phyloP scores from a whole-genome alignment of 2,888 invertebrate species.

The Eupithecia inturbata region DNA sequence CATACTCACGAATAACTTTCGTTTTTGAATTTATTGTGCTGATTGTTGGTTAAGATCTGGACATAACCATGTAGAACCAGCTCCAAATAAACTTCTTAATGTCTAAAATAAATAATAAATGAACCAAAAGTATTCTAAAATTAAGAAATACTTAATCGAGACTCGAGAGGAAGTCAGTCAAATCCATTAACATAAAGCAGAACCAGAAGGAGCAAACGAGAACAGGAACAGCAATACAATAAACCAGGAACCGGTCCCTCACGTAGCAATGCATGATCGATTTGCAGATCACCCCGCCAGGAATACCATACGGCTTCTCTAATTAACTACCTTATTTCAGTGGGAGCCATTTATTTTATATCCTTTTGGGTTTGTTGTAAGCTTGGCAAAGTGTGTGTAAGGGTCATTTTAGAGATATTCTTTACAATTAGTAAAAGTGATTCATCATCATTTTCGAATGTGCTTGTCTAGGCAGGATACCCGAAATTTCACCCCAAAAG shows the following conservation, averaged over 20 bases:
- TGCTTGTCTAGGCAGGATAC: background rate
- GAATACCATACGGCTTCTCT: conserved; percentile 56
- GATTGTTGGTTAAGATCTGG: no score
- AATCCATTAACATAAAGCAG: background rate
- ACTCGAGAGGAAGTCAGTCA: no score
- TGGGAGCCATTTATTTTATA: conserved; percentile 13
- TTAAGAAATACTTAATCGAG: no score
- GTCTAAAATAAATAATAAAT: no score
- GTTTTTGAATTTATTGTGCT: no score
- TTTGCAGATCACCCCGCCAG: conserved; percentile 65
- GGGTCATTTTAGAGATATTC: background rate
- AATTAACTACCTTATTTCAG: conserved; percentile 44
- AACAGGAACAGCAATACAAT: conserved; percentile 9
- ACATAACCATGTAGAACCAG: no score
- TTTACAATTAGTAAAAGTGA: background rate
- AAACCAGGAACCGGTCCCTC: conserved; percentile 19
- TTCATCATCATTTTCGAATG: background rate
- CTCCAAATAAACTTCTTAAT: no score
- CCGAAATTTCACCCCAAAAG: background rate
- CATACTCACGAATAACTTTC: no score
- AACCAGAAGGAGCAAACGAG: background rate
- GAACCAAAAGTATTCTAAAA: no score
- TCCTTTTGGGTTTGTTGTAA: background rate
- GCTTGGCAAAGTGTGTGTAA: background rate
- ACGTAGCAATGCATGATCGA: conserved; percentile 50